These are phyloP conservation scores for Pelecanoides urinatrix DNA, from an alignment of 2,113 vertebrate genomes.

Conservation along the genomic window DNA sequence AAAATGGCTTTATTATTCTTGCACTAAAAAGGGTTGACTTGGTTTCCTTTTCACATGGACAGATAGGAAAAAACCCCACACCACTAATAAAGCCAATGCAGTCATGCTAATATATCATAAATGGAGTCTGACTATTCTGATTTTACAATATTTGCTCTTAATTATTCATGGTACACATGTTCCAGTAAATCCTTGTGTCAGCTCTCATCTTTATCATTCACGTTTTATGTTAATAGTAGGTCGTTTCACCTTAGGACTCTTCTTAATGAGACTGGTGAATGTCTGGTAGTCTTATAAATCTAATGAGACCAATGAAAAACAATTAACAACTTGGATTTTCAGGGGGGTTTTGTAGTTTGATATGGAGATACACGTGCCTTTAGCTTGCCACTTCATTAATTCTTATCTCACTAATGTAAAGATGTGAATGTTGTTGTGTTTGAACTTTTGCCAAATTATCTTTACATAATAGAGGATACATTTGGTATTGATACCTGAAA, in stretches of 20 bases:
- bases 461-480: neutral
- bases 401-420: neutral
- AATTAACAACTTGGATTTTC: neutral
- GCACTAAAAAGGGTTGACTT: neutral
- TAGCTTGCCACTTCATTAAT: neutral
- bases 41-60: neutral
- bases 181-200: neutral
- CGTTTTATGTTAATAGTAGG: neutral
- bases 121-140: neutral
- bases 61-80: neutral
- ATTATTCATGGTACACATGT: neutral
- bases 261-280: neutral
- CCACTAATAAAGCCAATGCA: neutral
- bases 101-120: neutral
- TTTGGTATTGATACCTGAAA: neutral
- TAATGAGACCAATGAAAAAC: neutral
- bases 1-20: neutral
- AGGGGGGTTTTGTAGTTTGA: neutral
- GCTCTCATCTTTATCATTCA: neutral
- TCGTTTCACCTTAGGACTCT: neutral
- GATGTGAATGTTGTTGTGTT: neutral
- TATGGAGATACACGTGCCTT: neutral
- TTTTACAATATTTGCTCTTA: neutral
- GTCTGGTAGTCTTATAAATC: neutral
- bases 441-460: neutral